Evolutionary conservation across 2,113 vertebrate species (phyloP).

Genomic region (Ctenomys sociabilis): DNA sequence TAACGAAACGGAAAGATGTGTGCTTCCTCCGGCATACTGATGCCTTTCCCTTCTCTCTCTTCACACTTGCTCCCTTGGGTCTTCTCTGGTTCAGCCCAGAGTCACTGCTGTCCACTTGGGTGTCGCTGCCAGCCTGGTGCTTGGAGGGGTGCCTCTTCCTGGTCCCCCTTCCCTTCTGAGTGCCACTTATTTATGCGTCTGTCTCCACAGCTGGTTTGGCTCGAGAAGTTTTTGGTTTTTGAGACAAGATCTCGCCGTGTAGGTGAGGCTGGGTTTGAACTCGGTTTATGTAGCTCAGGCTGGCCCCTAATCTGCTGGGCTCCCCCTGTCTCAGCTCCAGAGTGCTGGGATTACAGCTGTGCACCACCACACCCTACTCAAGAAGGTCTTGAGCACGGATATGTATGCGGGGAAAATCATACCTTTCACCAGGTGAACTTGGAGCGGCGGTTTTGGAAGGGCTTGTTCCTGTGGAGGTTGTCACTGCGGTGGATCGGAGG

Average conservation of each 20-base stretch:
- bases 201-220: background rate
- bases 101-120: conserved; percentile 38
- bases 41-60: conserved; percentile 74
- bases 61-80: conserved; percentile 79
- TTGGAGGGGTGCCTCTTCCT: background rate
- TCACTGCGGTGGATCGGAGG: background rate
- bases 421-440: background rate
- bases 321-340: background rate
- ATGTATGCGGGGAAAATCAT: conserved; percentile 31
- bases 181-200: background rate
- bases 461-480: background rate
- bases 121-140: background rate
- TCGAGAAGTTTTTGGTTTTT: background rate
- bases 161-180: no score
- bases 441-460: background rate
- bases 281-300: no score
- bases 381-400: background rate
- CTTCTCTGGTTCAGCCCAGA: conserved; percentile 69
- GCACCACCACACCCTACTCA: background rate
- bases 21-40: conserved; percentile 40
- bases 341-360: background rate
- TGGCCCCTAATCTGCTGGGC: no score
- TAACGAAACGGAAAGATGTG: conserved; percentile 73
- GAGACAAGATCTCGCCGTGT: background rate
- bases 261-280: no score